Evolutionary conservation across 2,113 vertebrate species (phyloP), one percentile per base, ranked within the genome.

Genomic region (Pomatostomus ruficeps): DNA sequence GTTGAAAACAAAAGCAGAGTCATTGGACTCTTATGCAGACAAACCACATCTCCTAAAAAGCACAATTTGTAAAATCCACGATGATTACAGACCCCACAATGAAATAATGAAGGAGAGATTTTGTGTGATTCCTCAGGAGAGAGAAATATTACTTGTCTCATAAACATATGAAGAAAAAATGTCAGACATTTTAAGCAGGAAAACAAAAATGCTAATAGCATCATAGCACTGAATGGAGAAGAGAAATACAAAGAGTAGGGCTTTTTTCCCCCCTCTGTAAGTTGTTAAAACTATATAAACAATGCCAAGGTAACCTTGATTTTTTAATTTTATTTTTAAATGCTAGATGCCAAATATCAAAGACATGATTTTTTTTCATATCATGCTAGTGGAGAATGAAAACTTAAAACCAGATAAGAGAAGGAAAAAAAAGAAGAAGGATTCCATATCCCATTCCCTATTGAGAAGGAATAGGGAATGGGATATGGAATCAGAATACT

Each of bases 201-300:
- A 72, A 61, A 55, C 18, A 66, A 35, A 82, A 78, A 74, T 54
- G 16, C 24, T 63, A 68, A 51, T 40, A 84, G 24, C 42, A 77
- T 38, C 6, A 3, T 26, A 81, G 49, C n/a, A 57, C 36, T 70
- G 75, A 22, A 57, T 54, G 36, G 11, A 85, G 12, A 12, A 55
- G 12, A 83, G 36, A 66, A 63, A 71, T 16, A 57, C 10, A 70
- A 8, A 65, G 19, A 63, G 38, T 52, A 74, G 12, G 11, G 35
- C 15, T 57, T n/a, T 42, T 8, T 15, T 2, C 0, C 2, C 2
- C 7, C 11, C 11, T 46, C 38, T 62, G 24, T 55, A 51, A 62
- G 24, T 63, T 59, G 14, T 42, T 66, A 72, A 66, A 81, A 70
- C 13, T 45, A 25, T 33, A 21, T n/a, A 38, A 85, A 76, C 35